Evolutionary conservation across 1,140 invertebrate species (phyloP).

Genomic region (Hylyphantes graminicola): DNA sequence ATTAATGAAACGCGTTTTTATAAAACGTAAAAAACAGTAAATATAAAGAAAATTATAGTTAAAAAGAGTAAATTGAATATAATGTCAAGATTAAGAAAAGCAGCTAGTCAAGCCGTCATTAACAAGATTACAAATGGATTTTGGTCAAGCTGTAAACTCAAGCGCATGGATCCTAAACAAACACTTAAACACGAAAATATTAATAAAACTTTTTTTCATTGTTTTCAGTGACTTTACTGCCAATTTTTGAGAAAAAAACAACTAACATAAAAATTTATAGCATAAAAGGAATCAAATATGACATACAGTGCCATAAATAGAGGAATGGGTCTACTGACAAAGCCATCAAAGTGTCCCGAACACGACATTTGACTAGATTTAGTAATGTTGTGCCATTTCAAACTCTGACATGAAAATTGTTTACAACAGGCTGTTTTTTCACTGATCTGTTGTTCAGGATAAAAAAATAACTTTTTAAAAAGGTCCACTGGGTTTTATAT

Average conservation of each 20-base stretch:
- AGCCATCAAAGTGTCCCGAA: conserved; percentile 36
- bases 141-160: too few species aligned
- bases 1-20: too few species aligned
- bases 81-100: too few species aligned
- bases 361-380: conserved; percentile 41
- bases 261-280: not conserved
- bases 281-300: not conserved
- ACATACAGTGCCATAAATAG: not conserved
- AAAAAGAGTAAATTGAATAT: too few species aligned
- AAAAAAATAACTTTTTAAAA: conserved; percentile 23
- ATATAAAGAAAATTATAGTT: too few species aligned
- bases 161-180: too few species aligned
- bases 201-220: not conserved
- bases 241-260: not conserved
- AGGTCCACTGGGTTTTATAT: conserved; percentile 51
- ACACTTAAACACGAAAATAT: too few species aligned
- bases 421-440: conserved; percentile 42
- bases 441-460: conserved; percentile 38
- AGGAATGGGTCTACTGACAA: conserved; percentile 5
- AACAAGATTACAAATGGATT: too few species aligned
- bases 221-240: not conserved
- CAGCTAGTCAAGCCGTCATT: too few species aligned
- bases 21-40: too few species aligned
- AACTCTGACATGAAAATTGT: conserved; percentile 35
- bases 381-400: conserved; percentile 36